These are phyloP conservation scores for Melanogrammus aeglefinus DNA, from an alignment of 2,797 vertebrate species.

Conservation along the genomic window DNA sequence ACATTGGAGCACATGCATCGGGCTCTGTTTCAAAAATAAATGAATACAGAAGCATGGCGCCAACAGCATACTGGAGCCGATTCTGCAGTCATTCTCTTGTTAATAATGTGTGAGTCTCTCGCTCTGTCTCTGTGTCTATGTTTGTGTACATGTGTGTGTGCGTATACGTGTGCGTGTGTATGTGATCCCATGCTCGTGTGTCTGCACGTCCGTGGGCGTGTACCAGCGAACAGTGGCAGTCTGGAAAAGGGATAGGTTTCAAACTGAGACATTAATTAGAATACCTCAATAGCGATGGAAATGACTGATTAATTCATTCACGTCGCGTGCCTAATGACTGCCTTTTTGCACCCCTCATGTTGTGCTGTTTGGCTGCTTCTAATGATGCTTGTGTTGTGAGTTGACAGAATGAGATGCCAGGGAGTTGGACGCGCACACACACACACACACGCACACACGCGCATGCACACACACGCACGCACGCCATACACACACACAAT, in stretches of 20 bases:
- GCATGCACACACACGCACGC: too few relatives aligned
- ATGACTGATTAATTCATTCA: conserved; percentile 68
- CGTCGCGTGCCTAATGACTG: conserved; percentile 58
- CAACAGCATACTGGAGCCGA: conserved; percentile 33
- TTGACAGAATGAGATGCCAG: conserved; percentile 37
- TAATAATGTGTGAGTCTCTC: not conserved
- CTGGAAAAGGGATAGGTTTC: conserved; percentile 48
- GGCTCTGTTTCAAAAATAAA: conserved; percentile 29
- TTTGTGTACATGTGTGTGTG: not conserved
- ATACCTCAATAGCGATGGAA: conserved; percentile 56
- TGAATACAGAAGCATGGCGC: conserved; percentile 28
- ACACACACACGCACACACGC: too few relatives aligned
- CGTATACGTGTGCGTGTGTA: not conserved
- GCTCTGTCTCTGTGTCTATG: not conserved
- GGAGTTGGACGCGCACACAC: not conserved
- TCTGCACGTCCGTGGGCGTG: conserved; percentile 25
- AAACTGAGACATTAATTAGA: conserved; percentile 61
- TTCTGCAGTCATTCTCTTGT: conserved; percentile 11
- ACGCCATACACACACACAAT: not conserved
- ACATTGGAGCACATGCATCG: not conserved
- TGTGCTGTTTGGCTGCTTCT: conserved; percentile 60
- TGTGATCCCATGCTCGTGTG: conserved; percentile 9
- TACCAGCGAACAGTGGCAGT: conserved; percentile 18
- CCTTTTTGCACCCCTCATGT: conserved; percentile 52
- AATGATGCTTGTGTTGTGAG: conserved; percentile 63